Conservation (phyloP, 2,113 vertebrate species). For the Dunckerocampus dactyliophorus region DNA sequence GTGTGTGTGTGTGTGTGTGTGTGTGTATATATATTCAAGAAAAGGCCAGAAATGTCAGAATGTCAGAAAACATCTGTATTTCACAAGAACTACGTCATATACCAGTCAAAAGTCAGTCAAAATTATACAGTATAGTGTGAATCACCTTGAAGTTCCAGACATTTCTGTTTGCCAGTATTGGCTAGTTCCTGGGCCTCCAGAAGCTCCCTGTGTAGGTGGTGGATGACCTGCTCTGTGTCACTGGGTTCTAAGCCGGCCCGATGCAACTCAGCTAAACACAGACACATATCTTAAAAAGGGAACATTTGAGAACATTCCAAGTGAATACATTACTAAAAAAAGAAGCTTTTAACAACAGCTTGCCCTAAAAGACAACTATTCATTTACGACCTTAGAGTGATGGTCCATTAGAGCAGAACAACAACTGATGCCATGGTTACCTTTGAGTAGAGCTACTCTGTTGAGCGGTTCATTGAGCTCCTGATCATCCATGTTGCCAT, state of each 20-base stretch:
- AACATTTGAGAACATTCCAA: not conserved
- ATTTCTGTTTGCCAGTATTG: conserved; percentile 92
- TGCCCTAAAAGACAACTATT: not conserved
- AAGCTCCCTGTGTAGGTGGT: conserved; percentile 88
- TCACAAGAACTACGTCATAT: no score
- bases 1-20: no score
- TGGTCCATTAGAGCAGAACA: not conserved
- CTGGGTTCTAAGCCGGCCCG: conserved; percentile 82
- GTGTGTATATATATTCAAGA: no score
- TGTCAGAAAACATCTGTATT: no score
- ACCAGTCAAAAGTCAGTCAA: not conserved
- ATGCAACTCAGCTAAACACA: conserved; percentile 80
- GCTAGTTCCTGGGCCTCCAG: conserved; percentile 93
- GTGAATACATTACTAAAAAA: not conserved
- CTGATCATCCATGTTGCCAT: conserved; percentile 97
- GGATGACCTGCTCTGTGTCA: conserved; percentile 90
- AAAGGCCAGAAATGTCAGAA: no score
- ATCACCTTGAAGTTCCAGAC: conserved; percentile 95
- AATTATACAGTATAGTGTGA: not conserved
- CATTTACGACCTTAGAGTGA: no score
- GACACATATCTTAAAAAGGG: no score
- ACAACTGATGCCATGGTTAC: conserved; percentile 62
- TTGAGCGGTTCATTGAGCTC: conserved; percentile 91
- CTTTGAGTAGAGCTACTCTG: conserved; percentile 91
- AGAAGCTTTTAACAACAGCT: not conserved